Percentiles rank a stretch among this genome's conserved stretches.
phyloP scores from a whole-genome alignment of 2,113 vertebrate genomes.

The Embiotoca jacksoni region DNA sequence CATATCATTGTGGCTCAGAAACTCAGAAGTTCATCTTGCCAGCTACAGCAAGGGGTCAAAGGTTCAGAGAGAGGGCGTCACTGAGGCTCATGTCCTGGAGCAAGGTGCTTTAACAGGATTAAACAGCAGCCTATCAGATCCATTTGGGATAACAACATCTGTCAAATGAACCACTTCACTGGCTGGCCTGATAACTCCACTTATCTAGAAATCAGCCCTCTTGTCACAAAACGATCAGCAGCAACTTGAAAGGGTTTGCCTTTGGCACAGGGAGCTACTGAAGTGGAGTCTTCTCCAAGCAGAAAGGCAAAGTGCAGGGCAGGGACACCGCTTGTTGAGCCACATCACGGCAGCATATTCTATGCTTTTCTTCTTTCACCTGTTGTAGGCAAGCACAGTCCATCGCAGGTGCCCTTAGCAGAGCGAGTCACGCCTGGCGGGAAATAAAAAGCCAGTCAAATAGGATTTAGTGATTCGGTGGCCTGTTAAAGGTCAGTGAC shows the following conservation, averaged over 20 bases:
- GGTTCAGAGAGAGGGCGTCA: constrained; percentile 64
- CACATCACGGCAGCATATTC: constrained; percentile 10
- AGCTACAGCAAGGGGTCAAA: constrained; percentile 50
- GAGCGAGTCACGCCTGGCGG: constrained; percentile 67
- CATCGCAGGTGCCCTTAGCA: constrained; percentile 29
- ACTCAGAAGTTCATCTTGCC: constrained; percentile 5
- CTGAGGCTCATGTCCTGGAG: constrained; percentile 69
- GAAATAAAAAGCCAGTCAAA: constrained; percentile 69
- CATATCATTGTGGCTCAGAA: neutral
- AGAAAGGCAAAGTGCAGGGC: constrained; percentile 60
- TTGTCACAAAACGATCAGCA: constrained; percentile 66
- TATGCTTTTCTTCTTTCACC: constrained; percentile 16
- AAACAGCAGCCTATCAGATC: constrained; percentile 75
- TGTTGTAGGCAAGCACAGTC: constrained; percentile 20
- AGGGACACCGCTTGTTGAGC: constrained; percentile 51
- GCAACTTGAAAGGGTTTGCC: constrained; percentile 71
- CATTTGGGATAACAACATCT: constrained; percentile 79
- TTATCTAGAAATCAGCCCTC: constrained; percentile 72
- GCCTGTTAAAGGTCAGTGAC: constrained; percentile 78
- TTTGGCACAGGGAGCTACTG: constrained; percentile 58
- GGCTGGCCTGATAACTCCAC: constrained; percentile 55
- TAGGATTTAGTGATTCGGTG: constrained; percentile 70
- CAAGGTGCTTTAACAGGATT: constrained; percentile 80
- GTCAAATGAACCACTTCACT: constrained; percentile 76
- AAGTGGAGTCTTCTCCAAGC: constrained; percentile 47